These are phyloP conservation scores for Thera britannica DNA, from an alignment of 2,888 invertebrate species.

Conservation along the genomic window DNA sequence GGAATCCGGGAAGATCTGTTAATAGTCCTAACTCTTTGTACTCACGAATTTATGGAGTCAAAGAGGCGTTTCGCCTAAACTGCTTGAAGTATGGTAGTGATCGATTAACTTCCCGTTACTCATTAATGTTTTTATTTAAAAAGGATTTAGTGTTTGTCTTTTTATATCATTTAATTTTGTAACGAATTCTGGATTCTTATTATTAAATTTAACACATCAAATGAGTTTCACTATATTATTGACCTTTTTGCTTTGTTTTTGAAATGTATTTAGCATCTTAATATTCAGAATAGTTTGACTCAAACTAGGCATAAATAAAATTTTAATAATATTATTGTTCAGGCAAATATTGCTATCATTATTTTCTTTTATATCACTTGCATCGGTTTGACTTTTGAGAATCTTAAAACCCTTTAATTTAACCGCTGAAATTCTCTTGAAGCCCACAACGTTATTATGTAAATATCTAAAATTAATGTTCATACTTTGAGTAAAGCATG, in stretches of 20 bases:
- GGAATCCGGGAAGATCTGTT: slow-evolving; percentile 68
- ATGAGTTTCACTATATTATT: no score
- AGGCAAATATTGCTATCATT: no score
- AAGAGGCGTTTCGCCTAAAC: slow-evolving; percentile 9
- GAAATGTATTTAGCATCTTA: no score
- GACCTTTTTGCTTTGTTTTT: no score
- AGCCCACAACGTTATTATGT: slow-evolving; percentile 21
- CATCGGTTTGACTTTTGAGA: slow-evolving; percentile 7
- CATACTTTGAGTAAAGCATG: slow-evolving; percentile 48
- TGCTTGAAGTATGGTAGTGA: neutral
- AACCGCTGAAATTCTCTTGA: slow-evolving; percentile 19
- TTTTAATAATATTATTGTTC: no score
- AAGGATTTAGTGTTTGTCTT: no score
- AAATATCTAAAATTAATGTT: slow-evolving; percentile 39
- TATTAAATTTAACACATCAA: no score
- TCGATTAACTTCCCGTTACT: neutral
- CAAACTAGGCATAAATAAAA: no score
- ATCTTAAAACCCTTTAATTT: slow-evolving; percentile 11
- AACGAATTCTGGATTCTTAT: no score
- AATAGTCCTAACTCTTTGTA: slow-evolving; percentile 53
- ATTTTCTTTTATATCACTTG: neutral
- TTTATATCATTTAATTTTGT: no score
- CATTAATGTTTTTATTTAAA: neutral
- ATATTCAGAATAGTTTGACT: no score
- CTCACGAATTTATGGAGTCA: slow-evolving; percentile 42